Conservation (phyloP, 2,113 vertebrate genomes). For the Phodopus roborovskii region DNA sequence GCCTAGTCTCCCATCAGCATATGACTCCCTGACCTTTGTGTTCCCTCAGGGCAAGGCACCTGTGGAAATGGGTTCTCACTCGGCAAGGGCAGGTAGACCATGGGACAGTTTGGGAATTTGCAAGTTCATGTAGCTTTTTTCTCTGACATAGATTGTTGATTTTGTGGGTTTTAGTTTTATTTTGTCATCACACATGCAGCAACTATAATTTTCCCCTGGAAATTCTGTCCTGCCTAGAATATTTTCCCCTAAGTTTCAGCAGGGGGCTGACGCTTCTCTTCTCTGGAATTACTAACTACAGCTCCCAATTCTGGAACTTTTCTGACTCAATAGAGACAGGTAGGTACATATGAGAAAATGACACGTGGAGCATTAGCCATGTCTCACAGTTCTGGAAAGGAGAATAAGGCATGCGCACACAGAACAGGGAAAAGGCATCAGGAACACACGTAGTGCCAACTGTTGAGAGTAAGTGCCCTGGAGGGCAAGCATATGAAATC, state of each 20-base stretch:
- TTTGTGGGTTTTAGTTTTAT: neutral
- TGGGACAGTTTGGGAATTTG: neutral
- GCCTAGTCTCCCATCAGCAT: neutral
- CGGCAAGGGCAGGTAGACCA: neutral
- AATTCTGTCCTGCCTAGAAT: neutral
- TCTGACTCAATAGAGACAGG: neutral
- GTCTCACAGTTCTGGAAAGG: neutral
- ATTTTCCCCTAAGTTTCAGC: neutral
- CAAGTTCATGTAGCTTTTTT: neutral
- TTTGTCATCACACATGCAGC: neutral
- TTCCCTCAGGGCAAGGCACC: neutral
- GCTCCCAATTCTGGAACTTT: neutral
- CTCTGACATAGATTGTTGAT: neutral
- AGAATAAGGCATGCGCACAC: neutral
- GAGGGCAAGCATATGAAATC: neutral
- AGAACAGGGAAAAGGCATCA: neutral
- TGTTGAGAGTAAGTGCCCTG: neutral
- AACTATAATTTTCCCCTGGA: neutral
- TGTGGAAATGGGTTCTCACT: neutral
- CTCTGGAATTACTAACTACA: too few relatives aligned
- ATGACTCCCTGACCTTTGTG: neutral
- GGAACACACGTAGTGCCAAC: neutral
- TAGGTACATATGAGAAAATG: too few relatives aligned
- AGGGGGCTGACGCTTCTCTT: neutral
- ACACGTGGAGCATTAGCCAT: neutral